Evolutionary conservation across 2,113 vertebrate species (phyloP).

Genomic region (Sturnus vulgaris): DNA sequence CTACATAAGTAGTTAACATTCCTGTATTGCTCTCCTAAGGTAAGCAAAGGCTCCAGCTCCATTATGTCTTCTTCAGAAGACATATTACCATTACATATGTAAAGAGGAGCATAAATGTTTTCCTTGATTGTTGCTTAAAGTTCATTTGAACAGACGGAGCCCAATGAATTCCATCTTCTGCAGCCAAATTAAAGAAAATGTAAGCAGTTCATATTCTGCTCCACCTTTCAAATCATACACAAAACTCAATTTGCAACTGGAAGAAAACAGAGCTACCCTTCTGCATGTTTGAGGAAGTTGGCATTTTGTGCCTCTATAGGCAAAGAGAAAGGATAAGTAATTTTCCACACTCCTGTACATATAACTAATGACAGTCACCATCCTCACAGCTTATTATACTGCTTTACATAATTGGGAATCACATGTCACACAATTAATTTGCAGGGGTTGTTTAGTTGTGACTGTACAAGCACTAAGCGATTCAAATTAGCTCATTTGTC

Average conservation of each 20-base stretch:
- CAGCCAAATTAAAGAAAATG: slow-evolving; percentile 71
- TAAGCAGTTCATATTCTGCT: slow-evolving; percentile 66
- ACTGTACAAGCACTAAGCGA: slow-evolving; percentile 20
- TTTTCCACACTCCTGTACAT: slow-evolving; percentile 46
- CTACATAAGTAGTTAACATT: slow-evolving; percentile 18
- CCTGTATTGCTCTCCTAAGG: slow-evolving; percentile 33
- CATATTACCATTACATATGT: slow-evolving; percentile 27
- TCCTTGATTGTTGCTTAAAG: slow-evolving; percentile 71
- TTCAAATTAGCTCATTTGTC: slow-evolving; percentile 61
- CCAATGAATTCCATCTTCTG: slow-evolving; percentile 61
- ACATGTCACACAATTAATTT: slow-evolving; percentile 56
- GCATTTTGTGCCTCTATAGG: slow-evolving; percentile 31
- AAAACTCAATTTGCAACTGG: slow-evolving; percentile 33
- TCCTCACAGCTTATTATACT: slow-evolving; percentile 52
- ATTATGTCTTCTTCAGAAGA: slow-evolving; percentile 54
- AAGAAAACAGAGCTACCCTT: slow-evolving; percentile 15
- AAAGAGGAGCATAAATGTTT: slow-evolving; percentile 67
- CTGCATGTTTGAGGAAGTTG: not conserved
- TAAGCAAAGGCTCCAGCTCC: slow-evolving; percentile 24
- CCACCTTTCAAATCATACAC: slow-evolving; percentile 63
- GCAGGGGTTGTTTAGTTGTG: slow-evolving; percentile 34
- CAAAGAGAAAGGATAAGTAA: slow-evolving; percentile 55
- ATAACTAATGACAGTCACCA: slow-evolving; percentile 55
- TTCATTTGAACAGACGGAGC: slow-evolving; percentile 74
- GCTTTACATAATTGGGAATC: slow-evolving; percentile 50